Percentiles rank a stretch among this genome's conserved stretches.
Evolutionary conservation across 2,113 vertebrate genomes (phyloP).

Genomic region (Taurulus bubalis): DNA sequence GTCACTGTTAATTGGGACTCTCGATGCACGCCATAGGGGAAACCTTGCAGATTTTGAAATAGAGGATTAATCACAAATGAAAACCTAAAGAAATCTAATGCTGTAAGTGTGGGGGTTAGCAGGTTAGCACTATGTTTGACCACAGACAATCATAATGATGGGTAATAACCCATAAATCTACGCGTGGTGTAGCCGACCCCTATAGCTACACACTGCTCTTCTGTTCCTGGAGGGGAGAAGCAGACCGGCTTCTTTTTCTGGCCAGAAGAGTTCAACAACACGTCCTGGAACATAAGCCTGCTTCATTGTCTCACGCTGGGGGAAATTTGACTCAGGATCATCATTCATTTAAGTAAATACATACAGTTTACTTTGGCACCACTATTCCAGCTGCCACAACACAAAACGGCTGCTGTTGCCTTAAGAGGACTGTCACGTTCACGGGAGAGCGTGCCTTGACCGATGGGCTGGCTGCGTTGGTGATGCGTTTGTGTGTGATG

Average conservation of each 20-base stretch:
- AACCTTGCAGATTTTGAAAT: slow-evolving; percentile 8
- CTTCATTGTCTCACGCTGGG: slow-evolving; percentile 47
- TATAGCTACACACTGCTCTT: slow-evolving; percentile 17
- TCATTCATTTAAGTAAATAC: slow-evolving; percentile 62
- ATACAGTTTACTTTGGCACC: slow-evolving; percentile 46
- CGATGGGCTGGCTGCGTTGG: slow-evolving; percentile 55
- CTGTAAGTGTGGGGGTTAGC: slow-evolving; percentile 28
- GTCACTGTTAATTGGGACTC: slow-evolving; percentile 14
- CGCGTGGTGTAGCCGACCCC: slow-evolving; percentile 35
- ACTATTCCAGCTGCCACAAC: slow-evolving; percentile 49
- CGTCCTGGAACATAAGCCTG: slow-evolving; percentile 35
- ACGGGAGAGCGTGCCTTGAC: slow-evolving; percentile 49
- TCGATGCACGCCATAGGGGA: slow-evolving; percentile 5
- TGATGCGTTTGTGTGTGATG: slow-evolving; percentile 58
- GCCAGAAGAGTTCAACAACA: slow-evolving; percentile 32
- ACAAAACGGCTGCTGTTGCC: slow-evolving; percentile 62
- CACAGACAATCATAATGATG: slow-evolving; percentile 41
- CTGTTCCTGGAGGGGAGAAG: neutral
- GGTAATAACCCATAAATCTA: slow-evolving; percentile 33
- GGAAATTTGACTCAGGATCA: slow-evolving; percentile 49
- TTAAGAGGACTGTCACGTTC: slow-evolving; percentile 71
- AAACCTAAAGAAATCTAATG: slow-evolving; percentile 11
- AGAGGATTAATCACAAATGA: slow-evolving; percentile 20
- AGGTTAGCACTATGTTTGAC: slow-evolving; percentile 36
- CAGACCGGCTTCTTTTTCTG: slow-evolving; percentile 4